Percentiles rank a stretch among this genome's conserved stretches.
phyloP scores from a whole-genome alignment of 2,888 invertebrate species.

The Campopleginae sp. region DNA sequence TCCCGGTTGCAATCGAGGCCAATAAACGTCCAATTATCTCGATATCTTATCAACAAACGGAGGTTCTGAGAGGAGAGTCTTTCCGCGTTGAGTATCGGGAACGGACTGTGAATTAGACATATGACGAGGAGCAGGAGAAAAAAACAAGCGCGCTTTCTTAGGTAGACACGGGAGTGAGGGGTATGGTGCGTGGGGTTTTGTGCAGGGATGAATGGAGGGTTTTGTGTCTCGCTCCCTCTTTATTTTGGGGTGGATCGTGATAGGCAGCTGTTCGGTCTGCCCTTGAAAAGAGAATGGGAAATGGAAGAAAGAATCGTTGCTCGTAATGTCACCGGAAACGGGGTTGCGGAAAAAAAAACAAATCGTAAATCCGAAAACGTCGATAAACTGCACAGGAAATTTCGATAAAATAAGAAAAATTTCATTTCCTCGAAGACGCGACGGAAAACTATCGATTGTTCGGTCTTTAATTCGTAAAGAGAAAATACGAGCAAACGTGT shows the following conservation, averaged over 20 bases:
- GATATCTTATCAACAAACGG: slow-evolving; percentile 13
- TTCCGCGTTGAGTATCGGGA: background rate
- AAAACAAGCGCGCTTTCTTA: slow-evolving; percentile 5
- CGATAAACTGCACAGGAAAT: background rate
- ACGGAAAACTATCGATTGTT: background rate
- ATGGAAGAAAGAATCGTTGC: background rate
- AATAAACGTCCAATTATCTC: slow-evolving; percentile 60
- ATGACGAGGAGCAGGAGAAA: background rate
- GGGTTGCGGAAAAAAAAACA: background rate
- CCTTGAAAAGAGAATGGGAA: slow-evolving; percentile 6
- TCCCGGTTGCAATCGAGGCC: slow-evolving; percentile 42
- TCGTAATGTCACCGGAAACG: background rate
- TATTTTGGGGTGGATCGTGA: slow-evolving; percentile 46
- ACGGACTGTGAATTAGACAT: background rate
- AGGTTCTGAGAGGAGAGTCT: background rate
- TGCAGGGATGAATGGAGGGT: slow-evolving; percentile 9
- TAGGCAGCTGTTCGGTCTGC: slow-evolving; percentile 54
- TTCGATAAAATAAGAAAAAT: background rate
- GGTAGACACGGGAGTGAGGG: background rate
- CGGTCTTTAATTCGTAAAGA: background rate
- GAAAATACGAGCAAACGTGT: slow-evolving; percentile 61
- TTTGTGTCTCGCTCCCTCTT: slow-evolving; percentile 3
- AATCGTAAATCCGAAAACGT: too few species aligned
- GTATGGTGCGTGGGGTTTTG: slow-evolving; percentile 21
- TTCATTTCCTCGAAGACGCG: background rate